Evolutionary conservation across 1,140 invertebrate species (phyloP), one percentile per base, ranked within the genome.

Genomic region (Lanistes nyassanus): DNA sequence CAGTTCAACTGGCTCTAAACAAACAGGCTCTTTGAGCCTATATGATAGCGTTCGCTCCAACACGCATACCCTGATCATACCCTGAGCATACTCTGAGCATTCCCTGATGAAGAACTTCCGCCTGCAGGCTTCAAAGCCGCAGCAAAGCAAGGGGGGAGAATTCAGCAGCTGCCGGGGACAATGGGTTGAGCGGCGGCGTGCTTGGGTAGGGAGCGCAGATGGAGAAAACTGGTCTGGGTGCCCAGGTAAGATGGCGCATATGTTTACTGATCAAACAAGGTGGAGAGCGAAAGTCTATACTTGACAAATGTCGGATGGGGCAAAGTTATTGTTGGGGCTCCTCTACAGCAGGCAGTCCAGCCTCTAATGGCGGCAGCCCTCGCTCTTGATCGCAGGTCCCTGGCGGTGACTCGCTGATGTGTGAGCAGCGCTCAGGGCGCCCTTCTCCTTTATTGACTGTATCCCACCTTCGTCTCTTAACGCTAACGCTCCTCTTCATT

Each of bases 251-350:
- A 36, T 36, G 7, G 62, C 31, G 62, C n/a, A 64, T 31, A 19
- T 64, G 62, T 64, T 64, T 64, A 36, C 62, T 34, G 26, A 64
- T 19, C 62, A 64, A 64, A 64, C 62, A 64, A 19, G 31, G 31
- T 36, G 62, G 29, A 64, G 62, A 64, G 62, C 62, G 62, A 64
- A 64, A 64, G 62, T 64, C 62, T 64, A 64, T 64, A 64, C 62
- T 64, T 64, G 62, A 64, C 62, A 64, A 64, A 64, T 64, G 62
- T 36, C 36, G 62, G 62, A 26, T 34, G 62, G 62, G 62, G 36
- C 62, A n/a, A 31, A 34, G 26, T 64, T 64, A 64, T 64, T 64
- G 62, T 64, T 64, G 62, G 62, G 29, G 31, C 60, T 64, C 19
- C 62, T 64, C 62, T 6, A 64, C 62, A 29, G 31, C 62, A 34